Base-by-base conservation (phyloP, 2,888 invertebrate genomes). In the Sialis lutaria region DNA sequence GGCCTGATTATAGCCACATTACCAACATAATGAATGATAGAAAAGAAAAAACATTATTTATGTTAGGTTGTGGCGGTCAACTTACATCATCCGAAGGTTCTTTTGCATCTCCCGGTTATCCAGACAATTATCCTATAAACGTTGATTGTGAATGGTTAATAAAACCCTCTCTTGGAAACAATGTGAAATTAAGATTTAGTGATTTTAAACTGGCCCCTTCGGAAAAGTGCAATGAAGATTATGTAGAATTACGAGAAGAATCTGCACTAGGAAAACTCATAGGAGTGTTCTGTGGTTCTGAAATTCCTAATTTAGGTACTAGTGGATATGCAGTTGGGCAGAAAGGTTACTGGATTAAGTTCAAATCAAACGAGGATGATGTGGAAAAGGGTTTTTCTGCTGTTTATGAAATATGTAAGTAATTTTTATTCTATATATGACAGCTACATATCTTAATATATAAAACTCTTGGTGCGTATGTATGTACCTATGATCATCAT, bases 221-320 rank as follows among this genome's bases (percentile, higher is more conserved):
- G 4, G 78, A 79, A 5, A 71, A 74, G 53, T 96, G 95, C 59
- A 80, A 83, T 56, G 73, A 75, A 40, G 92, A 95, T 62, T 93
- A 84, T 61, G 63, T 95, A 34, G 92, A 92, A 70, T 70, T 95
- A 47, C 76, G 90, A 33, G 78, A 84, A 67, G 61, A 66, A 1
- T 62, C 71, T 55, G 69, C 72, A 0, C 63, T 65, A 6, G 91
- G 91, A 5, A 64, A 64, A 13, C 57, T 91, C 9, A 56, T 89
- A 9, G 80, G 77, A 1, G 69, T 79, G 4, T 89, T 72, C 59
- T 93, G 93, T 64, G 85, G 88, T 8, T 68, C 62, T 40, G 64
- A 67, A 2, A 55, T 72, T 9, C 85, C 87, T 1, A 61, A 64
- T 2, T 75, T 78, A 53, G 64, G 79, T 0, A 76, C 77, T 39